These are phyloP conservation scores for Lacerta bilineata DNA, from an alignment of 2,797 vertebrate species.

Conservation along the genomic window DNA sequence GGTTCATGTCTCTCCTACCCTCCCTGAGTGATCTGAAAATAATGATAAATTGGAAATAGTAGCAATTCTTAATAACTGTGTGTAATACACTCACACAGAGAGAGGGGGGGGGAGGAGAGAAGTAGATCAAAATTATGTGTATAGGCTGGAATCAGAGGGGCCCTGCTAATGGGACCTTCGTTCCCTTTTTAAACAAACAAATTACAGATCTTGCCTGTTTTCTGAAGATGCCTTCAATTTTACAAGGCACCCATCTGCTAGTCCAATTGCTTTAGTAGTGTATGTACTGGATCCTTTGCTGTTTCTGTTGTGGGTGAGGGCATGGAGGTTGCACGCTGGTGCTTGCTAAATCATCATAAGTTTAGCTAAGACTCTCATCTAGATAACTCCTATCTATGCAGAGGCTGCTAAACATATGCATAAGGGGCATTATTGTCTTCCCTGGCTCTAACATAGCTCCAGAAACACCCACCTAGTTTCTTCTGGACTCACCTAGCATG, in stretches of 20 bases:
- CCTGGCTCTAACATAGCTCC: neutral
- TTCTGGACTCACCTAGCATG: neutral
- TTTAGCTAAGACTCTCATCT: neutral
- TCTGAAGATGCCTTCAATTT: constrained; percentile 17
- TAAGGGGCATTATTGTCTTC: neutral
- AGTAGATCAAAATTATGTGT: neutral
- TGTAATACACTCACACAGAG: no score
- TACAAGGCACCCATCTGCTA: neutral
- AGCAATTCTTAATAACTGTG: neutral
- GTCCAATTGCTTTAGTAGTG: neutral
- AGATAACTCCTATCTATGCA: neutral
- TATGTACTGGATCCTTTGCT: neutral
- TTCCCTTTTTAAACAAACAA: neutral
- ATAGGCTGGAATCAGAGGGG: neutral
- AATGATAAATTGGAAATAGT: constrained; percentile 26
- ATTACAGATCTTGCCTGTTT: neutral
- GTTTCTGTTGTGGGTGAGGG: neutral
- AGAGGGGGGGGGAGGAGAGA: no score
- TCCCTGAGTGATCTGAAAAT: constrained; percentile 21
- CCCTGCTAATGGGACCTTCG: neutral
- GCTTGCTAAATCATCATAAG: neutral
- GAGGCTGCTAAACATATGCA: neutral
- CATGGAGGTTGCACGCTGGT: neutral
- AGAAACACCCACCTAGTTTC: neutral
- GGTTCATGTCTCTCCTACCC: constrained; percentile 8